Evolutionary conservation across 2,797 vertebrate genomes (phyloP), one percentile per base, ranked within the genome.

Genomic region (Phylloscopus collybita): DNA sequence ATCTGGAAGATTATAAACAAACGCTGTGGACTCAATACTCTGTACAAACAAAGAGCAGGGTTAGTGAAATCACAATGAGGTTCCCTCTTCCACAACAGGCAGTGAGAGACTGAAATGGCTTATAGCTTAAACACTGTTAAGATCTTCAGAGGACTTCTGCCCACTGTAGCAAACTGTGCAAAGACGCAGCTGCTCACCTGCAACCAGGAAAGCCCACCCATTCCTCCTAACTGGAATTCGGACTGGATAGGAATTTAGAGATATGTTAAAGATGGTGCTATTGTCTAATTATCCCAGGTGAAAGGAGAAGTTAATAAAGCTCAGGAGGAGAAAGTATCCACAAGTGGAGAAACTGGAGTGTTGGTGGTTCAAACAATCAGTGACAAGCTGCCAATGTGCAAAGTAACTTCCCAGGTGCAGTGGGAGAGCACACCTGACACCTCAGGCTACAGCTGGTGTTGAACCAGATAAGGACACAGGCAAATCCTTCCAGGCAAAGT

Each of bases 391-490:
- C 5, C 0, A 11, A n/a, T 12, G 9, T 20, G 25, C 29, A 25
- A 61, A 47, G n/a, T 6, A 20, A n/a, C 13, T 23, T 45, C 40
- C 9, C 16, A 44, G 16, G 47, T 11, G 19, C 13, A 38, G n/a
- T 13, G 29, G 16, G 38, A 0, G 0, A 27, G 62, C 47, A 23
- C 8, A 38, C 1, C 22, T 0, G 1, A 36, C 26, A 38, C 16
- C 23, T 61, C 56, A n/a, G n/a, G 29, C 11, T 47, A 23, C n/a
- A 38, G 13, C 38, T 76, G 54, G 11, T 29, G 13, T 10, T n/a
- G n/a, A 69, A 53, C 6, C 16, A 61, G 47, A 11, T 9, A 38
- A 47, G 38, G 2, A 53, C 2, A 29, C 19, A 69, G 20, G 11
- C 38, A 76, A 16, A 60, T n/a, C 38, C 47, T 60, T 0, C 0